Percentiles rank a stretch among this genome's conserved stretches.
phyloP scores from a whole-genome alignment of 2,888 invertebrate species.

The Acanthosepion esculentum region DNA sequence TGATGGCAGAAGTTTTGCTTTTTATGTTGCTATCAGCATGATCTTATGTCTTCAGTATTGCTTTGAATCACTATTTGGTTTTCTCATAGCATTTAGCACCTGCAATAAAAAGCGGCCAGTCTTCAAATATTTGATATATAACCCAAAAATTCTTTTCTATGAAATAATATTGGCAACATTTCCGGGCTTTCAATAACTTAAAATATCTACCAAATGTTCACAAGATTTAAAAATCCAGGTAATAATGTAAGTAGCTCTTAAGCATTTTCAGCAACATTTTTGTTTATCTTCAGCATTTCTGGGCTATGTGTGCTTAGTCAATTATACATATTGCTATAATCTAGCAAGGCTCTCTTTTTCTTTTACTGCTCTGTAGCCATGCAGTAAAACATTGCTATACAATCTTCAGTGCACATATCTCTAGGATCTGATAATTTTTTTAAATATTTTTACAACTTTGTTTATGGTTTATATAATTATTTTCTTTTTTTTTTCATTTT shows the following conservation, averaged over 20 bases:
- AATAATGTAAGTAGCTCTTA: background rate
- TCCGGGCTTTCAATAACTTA: background rate
- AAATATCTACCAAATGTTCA: background rate
- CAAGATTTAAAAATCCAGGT: background rate
- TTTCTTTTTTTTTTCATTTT: no score
- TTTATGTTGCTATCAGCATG: constrained; percentile 22
- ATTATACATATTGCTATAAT: background rate
- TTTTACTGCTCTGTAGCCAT: no score
- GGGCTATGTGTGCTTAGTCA: background rate
- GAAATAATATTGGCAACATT: background rate
- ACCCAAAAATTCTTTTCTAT: background rate
- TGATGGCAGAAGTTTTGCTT: constrained; percentile 13
- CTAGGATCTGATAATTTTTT: no score
- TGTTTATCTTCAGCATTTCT: background rate
- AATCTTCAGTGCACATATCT: background rate
- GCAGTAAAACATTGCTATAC: background rate
- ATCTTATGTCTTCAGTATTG: constrained; percentile 3
- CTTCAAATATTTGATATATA: background rate
- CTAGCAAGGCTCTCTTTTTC: no score
- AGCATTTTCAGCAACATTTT: background rate
- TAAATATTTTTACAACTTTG: no score
- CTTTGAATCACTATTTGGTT: background rate
- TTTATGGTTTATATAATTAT: no score
- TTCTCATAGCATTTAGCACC: background rate
- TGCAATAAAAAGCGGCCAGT: background rate